Percentiles rank a stretch among this genome's conserved stretches.
These are phyloP conservation scores for Sebastes steindachneri DNA, from an alignment of 2,797 vertebrate genomes.

Conservation along the genomic window DNA sequence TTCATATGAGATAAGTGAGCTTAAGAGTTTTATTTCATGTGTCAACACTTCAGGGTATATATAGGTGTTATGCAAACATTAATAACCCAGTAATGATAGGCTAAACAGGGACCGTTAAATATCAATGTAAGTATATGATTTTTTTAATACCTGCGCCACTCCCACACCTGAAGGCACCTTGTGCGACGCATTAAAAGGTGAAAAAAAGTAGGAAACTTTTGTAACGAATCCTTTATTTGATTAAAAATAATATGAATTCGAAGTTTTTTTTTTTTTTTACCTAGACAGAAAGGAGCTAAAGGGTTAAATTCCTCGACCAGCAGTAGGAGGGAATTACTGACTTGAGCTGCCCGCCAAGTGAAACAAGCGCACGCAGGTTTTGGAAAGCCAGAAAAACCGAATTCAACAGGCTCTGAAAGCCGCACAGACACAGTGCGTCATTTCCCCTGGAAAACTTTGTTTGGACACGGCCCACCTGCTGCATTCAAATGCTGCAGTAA, in stretches of 20 bases:
- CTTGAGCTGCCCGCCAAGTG: constrained; percentile 33
- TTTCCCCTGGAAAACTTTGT: constrained; percentile 73
- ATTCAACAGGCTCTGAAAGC: constrained; percentile 29
- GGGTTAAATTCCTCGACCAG: constrained; percentile 47
- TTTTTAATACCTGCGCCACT: background rate
- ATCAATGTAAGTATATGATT: background rate
- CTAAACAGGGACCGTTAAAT: background rate
- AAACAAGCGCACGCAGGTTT: constrained; percentile 14
- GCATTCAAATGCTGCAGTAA: constrained; percentile 31
- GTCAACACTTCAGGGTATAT: background rate
- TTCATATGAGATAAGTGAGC: background rate
- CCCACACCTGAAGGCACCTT: background rate
- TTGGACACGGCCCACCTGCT: constrained; percentile 39
- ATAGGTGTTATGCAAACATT: background rate
- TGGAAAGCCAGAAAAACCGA: background rate
- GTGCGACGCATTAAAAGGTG: background rate
- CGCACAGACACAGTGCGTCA: constrained; percentile 59
- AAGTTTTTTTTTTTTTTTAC: too few relatives aligned
- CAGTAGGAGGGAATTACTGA: constrained; percentile 57
- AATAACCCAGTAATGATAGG: background rate
- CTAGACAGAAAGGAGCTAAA: background rate
- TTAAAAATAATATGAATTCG: background rate
- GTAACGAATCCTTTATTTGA: background rate
- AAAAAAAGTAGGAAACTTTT: background rate
- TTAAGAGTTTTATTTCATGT: background rate